phyloP scores from a whole-genome alignment of 1,140 invertebrate species.

The Scaptomyza pallida region DNA sequence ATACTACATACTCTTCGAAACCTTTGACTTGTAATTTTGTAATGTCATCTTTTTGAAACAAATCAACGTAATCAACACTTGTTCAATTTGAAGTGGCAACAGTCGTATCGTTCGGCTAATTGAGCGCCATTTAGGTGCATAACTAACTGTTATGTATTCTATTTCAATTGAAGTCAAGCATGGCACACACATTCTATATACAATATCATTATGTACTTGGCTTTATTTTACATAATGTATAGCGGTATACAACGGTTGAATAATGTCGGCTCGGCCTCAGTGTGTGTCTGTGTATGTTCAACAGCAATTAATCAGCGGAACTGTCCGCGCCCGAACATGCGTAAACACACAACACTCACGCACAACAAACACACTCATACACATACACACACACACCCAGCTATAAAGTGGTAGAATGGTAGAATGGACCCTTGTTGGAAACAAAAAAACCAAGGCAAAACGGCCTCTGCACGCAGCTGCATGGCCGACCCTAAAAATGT shows the following conservation, averaged over 20 bases:
- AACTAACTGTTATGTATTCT: not conserved
- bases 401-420: constrained; percentile 28
- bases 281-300: constrained; percentile 59
- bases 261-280: constrained; percentile 58
- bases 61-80: too few relatives aligned
- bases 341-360: constrained; percentile 45
- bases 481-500: constrained; percentile 71
- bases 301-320: constrained; percentile 79
- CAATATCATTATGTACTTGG: not conserved
- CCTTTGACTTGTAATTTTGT: too few relatives aligned
- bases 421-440: constrained; percentile 29
- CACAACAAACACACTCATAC: not conserved
- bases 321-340: constrained; percentile 79
- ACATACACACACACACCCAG: constrained; percentile 11
- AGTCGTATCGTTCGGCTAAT: too few relatives aligned
- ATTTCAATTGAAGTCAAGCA: constrained; percentile 4
- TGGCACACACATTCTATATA: not conserved
- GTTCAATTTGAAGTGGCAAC: too few relatives aligned
- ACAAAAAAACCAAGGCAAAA: too few relatives aligned
- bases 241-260: constrained; percentile 45
- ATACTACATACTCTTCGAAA: too few relatives aligned
- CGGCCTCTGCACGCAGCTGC: constrained; percentile 32
- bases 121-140: not conserved
- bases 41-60: too few relatives aligned
- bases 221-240: constrained; percentile 8